Evolutionary conservation across 2,888 invertebrate species (phyloP), one percentile per base, ranked within the genome.

Genomic region (Molanna angustata): DNA sequence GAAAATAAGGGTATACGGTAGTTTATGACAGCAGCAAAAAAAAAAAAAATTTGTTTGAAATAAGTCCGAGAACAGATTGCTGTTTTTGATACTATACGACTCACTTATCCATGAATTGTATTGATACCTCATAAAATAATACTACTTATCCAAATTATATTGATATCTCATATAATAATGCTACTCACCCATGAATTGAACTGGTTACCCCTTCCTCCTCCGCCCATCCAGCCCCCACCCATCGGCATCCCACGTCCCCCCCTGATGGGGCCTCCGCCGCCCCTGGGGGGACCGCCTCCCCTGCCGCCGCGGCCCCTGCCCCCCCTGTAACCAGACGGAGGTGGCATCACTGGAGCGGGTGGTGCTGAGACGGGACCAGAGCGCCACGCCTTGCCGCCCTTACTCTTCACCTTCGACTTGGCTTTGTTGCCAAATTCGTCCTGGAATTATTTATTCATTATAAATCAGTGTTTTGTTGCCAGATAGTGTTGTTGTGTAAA

Each of bases 221-320:
- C 11, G 35, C 14, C 14, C 9, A 13, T 49, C 9, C 20, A 27
- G 2, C 33, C 27, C 31, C 4, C 3, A 17, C 21, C 41, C 27
- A 11, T 7, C 21, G 22, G 13, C 37, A 14, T 27, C 19, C 16
- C 27, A 7, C 9, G 17, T 21, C 40, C 16, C 35, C 32, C 21
- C 39, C 43, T 7, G 17, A 19, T 21, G 18, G 4, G 19, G 13
- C 49, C 43, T 13, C 49, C 49, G 27, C 49, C 32, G 20, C 42
- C 33, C 14, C 49, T 31, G 16, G 27, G 20, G 20, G 32, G 32
- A 14, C 42, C 35, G 39, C 35, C 45, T 22, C 43, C 43, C 17
- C 33, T 35, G 16, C 39, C 17, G 11, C 42, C 37, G 1, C 49
- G 41, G 13, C 43, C 21, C 17, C 22, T 31, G 16, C 40, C 35